Conservation (phyloP, 2,113 vertebrate species). For the Pelecanoides urinatrix region DNA sequence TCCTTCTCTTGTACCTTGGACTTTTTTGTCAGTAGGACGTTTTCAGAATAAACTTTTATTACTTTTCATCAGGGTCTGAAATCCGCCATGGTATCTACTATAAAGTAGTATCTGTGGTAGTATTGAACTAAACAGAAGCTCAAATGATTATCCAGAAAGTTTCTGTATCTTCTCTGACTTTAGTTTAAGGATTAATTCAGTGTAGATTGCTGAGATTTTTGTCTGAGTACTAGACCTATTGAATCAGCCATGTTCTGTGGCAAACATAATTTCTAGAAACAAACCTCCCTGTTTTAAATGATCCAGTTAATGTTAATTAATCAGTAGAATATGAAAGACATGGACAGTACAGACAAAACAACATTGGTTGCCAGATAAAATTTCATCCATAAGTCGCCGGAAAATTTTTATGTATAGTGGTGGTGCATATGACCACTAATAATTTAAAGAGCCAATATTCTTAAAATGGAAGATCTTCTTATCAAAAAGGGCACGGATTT, state of each 20-base stretch:
- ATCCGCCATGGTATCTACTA: neutral
- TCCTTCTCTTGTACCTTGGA: neutral
- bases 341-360: neutral
- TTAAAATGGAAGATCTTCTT: neutral
- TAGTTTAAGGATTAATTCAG: neutral
- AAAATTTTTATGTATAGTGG: neutral
- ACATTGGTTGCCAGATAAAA: neutral
- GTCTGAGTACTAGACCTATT: neutral
- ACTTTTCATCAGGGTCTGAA: neutral
- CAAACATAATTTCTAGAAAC: neutral
- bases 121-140: neutral
- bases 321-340: neutral
- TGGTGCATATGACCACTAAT: neutral
- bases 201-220: neutral
- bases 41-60: neutral
- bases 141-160: neutral
- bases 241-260: neutral
- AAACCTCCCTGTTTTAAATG: rapidly evolving
- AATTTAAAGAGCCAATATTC: neutral
- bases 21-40: neutral
- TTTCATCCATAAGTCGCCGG: neutral
- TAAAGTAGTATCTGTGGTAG: neutral
- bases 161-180: neutral
- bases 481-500: neutral
- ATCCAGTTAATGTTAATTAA: neutral